Evolutionary conservation across 2,888 invertebrate species (phyloP), one percentile per base, ranked within the genome.

Genomic region (Gasteruption jaculator): DNA sequence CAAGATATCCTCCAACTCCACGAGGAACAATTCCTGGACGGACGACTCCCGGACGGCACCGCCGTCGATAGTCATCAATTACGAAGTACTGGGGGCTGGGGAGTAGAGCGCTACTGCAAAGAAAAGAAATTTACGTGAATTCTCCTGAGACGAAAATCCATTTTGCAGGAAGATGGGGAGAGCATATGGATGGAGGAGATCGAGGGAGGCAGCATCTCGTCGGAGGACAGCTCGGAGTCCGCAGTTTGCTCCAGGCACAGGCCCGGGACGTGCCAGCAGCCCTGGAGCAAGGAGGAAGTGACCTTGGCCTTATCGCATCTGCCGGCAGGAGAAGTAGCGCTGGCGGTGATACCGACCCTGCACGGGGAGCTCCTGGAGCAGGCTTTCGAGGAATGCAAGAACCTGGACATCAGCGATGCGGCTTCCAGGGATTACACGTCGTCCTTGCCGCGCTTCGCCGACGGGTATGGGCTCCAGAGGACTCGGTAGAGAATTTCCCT

Each of bases 241-340:
- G 35, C 54, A 11, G 43, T 30, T 3, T 59, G 56, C 29, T 48
- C 57, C 10, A 61, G 59, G 40, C 56, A 53, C 12, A 49, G 46
- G 16, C 42, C 49, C 3, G 46, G 49, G 24, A 46, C 48, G 7
- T 57, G 60, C 20, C 61, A 62, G 34, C 60, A 57, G 36, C 58
- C 62, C 3, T 68, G 69, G 67, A 52, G 52, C 25, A 53, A 55
- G 22, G 61, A 66, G 6, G 63, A 68, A 39, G 53, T 70, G 25
- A 51, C 48, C 14, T 40, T 46, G 5, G 57, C 65, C 1, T 34
- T 68, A 15, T 53, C 54, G 4, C 58, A 57, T 47, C 54, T 69
- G 24, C 65, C 70, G 33, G 66, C 60, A 1, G 70, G 70, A 5
- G 59, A 65, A 36, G 51, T 51, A 3, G 63, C 61, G 3, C 48